Conservation (phyloP, 2,797 vertebrate species). For the Pelodytes ibericus region DNA sequence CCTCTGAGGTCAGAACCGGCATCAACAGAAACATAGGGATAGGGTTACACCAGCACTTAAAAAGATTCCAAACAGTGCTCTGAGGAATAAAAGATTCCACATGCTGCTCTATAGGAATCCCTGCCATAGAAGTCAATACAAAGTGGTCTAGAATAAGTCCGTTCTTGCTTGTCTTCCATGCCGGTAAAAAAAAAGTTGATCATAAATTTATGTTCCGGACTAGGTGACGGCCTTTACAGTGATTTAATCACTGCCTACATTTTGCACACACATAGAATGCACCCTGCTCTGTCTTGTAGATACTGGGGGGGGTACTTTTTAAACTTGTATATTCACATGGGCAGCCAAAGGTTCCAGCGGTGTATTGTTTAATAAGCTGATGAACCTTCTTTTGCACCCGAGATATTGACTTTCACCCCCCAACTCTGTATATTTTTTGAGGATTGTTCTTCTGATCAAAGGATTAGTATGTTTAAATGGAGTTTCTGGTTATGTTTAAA, state of each 20-base stretch:
- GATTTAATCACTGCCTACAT: not conserved
- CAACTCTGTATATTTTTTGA: conserved; percentile 10
- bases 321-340: not conserved
- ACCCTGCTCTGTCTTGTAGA: not conserved
- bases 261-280: conserved; percentile 1
- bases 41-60: not conserved
- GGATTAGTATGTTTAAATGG: conserved; percentile 2
- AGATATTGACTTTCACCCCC: not conserved
- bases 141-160: too few relatives aligned
- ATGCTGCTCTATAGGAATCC: not conserved
- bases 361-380: not conserved
- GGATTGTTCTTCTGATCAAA: conserved; percentile 20
- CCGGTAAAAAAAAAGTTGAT: too few relatives aligned
- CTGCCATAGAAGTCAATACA: not conserved
- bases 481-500: not conserved
- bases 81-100: too few relatives aligned
- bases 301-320: not conserved
- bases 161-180: not conserved
- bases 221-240: not conserved
- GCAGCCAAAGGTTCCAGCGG: not conserved
- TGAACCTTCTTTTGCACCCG: not conserved
- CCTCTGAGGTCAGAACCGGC: not conserved
- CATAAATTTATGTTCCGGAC: not conserved
- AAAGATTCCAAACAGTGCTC: not conserved
- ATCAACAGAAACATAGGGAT: not conserved